Evolutionary conservation across 2,113 vertebrate species (phyloP), one percentile per base, ranked within the genome.

Genomic region (Euleptes europaea): DNA sequence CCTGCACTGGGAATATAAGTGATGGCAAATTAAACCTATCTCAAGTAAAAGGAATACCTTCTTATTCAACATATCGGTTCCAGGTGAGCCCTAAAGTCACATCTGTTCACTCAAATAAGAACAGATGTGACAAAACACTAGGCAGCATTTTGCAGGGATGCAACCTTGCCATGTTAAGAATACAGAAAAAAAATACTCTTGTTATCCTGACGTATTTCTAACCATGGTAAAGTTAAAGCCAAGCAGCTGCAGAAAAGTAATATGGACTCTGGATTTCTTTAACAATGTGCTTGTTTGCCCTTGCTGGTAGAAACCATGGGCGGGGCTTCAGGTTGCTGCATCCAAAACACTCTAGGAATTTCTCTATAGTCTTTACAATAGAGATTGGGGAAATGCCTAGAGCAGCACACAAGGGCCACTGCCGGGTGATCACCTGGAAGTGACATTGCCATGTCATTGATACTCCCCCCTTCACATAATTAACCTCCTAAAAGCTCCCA

Each of bases 41-140:
- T 82, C 28, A 35, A 70, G 17, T 44, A 60, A 71, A 44, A 19
- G 42, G n/a, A 60, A 17, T 60, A 42, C 7, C 14, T 33, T 21
- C 51, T 49, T 75, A 75, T 66, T 65, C 40, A 83, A 70, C 28
- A 28, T 17, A 65, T 14, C 42, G 26, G 82, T 65, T 66, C 51
- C 51, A 77, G 74, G 44, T 77, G 33, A 66, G 65, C 51, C 19
- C 69, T 75, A 33, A 70, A 71, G 51, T 63, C 47, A 71, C 76
- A 54, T 78, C 83, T 57, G 35, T n/a, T 84, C 38, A 33, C 31
- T 71, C 66, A n/a, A 60, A 35, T 35, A 40, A 63, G 31, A 65
- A 83, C 28, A 78, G 66, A 77, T 40, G 49, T 57, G 74, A 84
- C 65, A 84, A 60, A 78, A 57, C 19, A 54, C 66, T 78, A 42